phyloP scores from a whole-genome alignment of 1,140 invertebrate species.

The Ceratina japonica region DNA sequence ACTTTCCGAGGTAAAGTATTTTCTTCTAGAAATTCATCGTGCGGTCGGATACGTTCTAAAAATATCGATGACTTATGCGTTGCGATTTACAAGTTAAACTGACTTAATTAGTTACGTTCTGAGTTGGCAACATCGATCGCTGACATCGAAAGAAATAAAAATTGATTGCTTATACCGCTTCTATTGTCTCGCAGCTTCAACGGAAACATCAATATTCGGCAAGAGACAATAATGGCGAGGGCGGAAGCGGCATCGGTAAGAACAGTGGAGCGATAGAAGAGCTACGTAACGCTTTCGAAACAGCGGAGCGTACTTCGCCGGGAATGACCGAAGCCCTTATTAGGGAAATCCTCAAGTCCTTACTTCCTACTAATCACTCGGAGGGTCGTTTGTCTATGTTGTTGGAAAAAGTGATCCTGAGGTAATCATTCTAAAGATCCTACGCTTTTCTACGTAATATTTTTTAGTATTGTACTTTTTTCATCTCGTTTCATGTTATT shows the following conservation, averaged over 20 bases:
- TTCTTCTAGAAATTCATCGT: neutral
- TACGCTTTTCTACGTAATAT: neutral
- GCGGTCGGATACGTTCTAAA: neutral
- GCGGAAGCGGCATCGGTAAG: slow-evolving; percentile 78
- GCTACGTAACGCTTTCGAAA: slow-evolving; percentile 89
- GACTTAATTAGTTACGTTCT: too few relatives aligned
- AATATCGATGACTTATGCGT: too few relatives aligned
- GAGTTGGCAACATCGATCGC: neutral
- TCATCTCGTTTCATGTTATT: too few relatives aligned
- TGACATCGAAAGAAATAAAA: neutral
- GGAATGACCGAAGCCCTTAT: slow-evolving; percentile 90
- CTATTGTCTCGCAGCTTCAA: slow-evolving; percentile 80
- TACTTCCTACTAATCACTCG: slow-evolving; percentile 82
- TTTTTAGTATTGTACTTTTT: neutral
- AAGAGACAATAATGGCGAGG: slow-evolving; percentile 79
- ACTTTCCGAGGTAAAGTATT: slow-evolving; percentile 82
- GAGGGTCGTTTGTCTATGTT: slow-evolving; percentile 76
- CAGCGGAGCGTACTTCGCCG: slow-evolving; percentile 89
- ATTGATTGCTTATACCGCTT: neutral
- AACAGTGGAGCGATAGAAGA: slow-evolving; percentile 87
- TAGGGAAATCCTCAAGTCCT: slow-evolving; percentile 86
- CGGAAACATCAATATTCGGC: slow-evolving; percentile 81
- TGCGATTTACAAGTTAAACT: too few relatives aligned
- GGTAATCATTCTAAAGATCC: slow-evolving; percentile 61
- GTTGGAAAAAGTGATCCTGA: slow-evolving; percentile 77